Evolutionary conservation across 2,888 invertebrate genomes (phyloP).

Genomic region (Prostheceraeus crozeri): DNA sequence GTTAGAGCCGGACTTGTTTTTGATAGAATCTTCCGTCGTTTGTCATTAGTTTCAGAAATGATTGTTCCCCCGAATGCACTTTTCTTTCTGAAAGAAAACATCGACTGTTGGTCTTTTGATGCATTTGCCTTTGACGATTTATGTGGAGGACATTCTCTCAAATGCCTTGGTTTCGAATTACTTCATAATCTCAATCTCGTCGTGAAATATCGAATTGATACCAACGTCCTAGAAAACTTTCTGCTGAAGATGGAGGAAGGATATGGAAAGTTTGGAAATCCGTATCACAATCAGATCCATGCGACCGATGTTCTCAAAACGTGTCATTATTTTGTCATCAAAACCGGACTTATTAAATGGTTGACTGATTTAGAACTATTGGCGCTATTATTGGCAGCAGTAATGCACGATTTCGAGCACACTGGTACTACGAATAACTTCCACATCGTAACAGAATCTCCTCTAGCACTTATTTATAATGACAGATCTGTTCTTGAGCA

Average conservation of each 20-base stretch:
- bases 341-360: conserved; percentile 65
- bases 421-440: conserved; percentile 36
- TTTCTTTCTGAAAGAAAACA: conserved; percentile 28
- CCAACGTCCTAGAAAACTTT: conserved; percentile 75
- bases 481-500: conserved; percentile 37
- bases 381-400: conserved; percentile 27
- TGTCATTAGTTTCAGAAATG: conserved; percentile 28
- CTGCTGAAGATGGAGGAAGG: conserved; percentile 68
- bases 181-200: conserved; percentile 33
- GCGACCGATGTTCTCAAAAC: conserved; percentile 39
- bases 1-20: conserved; percentile 33
- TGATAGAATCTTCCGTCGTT: conserved; percentile 32
- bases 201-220: conserved; percentile 63
- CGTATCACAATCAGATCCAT: conserved; percentile 37
- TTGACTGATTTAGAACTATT: conserved; percentile 26
- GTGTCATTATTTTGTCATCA: conserved; percentile 19
- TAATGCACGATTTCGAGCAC: conserved; percentile 38
- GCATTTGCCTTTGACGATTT: conserved; percentile 32
- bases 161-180: conserved; percentile 32
- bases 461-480: conserved; percentile 34
- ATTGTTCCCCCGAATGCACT: conserved; percentile 29
- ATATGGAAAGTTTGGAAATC: conserved; percentile 33
- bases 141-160: conserved; percentile 32
- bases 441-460: conserved; percentile 29
- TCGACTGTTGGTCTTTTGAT: conserved; percentile 33